These are phyloP conservation scores for Syngnathus acus DNA, from an alignment of 2,797 vertebrate species.

Conservation along the genomic window DNA sequence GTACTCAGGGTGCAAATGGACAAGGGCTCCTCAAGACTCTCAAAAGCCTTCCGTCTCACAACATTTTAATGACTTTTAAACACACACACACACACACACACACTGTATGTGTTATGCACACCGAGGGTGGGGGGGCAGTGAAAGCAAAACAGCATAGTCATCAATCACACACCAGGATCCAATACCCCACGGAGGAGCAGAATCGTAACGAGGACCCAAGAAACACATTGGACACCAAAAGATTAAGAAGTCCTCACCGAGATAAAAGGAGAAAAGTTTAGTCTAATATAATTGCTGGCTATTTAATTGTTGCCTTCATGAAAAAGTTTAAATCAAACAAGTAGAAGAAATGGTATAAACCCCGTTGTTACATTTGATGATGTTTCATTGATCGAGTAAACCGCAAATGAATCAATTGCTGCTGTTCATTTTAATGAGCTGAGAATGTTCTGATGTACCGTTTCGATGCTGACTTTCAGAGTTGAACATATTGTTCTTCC, in stretches of 20 bases:
- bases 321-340: not conserved
- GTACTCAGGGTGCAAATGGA: slow-evolving; percentile 64
- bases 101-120: not conserved
- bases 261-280: slow-evolving; percentile 13
- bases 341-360: too few species aligned
- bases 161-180: slow-evolving; percentile 22
- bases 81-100: not conserved
- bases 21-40: slow-evolving; percentile 8
- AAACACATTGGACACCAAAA: slow-evolving; percentile 11
- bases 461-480: too few species aligned
- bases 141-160: not conserved
- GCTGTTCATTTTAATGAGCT: too few species aligned
- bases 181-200: slow-evolving; percentile 12
- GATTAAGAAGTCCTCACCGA: not conserved
- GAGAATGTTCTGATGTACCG: too few species aligned
- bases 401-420: too few species aligned
- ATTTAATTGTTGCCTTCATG: not conserved
- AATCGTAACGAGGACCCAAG: slow-evolving; percentile 26
- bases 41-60: not conserved
- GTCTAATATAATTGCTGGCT: not conserved
- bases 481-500: too few species aligned
- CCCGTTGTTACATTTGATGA: too few species aligned
- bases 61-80: slow-evolving; percentile 3
- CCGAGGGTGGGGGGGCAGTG: not conserved
- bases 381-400: too few species aligned